Evolutionary conservation across 2,797 vertebrate genomes (phyloP).

Genomic region (Eulemur coronatus): DNA sequence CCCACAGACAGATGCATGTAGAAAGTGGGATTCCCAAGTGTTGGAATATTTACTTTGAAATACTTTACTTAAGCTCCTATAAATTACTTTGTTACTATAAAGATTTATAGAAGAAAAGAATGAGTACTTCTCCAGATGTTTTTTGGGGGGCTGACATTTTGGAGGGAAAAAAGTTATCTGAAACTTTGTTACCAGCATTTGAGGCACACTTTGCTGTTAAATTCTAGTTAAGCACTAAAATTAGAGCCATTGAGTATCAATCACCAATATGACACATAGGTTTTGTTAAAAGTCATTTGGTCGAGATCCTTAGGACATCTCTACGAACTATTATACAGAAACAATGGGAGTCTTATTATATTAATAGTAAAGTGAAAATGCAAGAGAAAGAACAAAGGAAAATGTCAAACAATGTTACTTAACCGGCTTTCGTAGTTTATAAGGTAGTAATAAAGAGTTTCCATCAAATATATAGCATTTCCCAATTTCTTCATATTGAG

Average conservation of each 20-base stretch:
- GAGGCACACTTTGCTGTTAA: neutral
- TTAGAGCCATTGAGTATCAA: neutral
- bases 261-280: neutral
- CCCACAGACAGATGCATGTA: neutral
- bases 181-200: neutral
- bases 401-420: slow-evolving; percentile 78
- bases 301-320: neutral
- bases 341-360: neutral
- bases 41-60: neutral
- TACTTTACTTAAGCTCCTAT: neutral
- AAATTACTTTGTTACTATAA: neutral
- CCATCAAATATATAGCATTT: slow-evolving; percentile 89
- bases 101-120: neutral
- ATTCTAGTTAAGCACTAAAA: neutral
- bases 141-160: neutral
- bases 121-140: neutral
- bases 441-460: slow-evolving; percentile 88
- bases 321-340: neutral
- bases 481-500: slow-evolving; percentile 88
- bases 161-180: neutral
- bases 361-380: neutral
- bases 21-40: neutral
- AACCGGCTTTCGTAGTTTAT: slow-evolving; percentile 74
- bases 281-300: neutral
- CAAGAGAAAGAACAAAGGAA: neutral